Percentiles rank a stretch among this genome's conserved stretches.
Evolutionary conservation across 37 sponge, comb jelly and placozoan species (phyloP).

Genomic region (Trichoplax adhaerens): DNA sequence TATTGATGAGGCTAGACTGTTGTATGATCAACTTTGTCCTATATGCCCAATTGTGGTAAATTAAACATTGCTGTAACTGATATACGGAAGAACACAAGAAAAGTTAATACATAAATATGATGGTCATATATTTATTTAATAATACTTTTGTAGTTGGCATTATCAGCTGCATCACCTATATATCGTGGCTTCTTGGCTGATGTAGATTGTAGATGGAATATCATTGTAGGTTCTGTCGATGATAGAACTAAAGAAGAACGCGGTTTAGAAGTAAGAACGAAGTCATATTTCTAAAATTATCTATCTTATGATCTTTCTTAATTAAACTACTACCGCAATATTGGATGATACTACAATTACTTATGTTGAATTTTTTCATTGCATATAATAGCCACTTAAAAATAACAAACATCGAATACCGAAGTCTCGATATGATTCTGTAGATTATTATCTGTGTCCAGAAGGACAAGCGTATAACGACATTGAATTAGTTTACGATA

Average conservation of each 20-base stretch:
- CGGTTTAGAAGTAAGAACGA: conserved; percentile 29
- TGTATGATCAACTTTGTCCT: conserved; percentile 83
- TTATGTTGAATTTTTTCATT: no score
- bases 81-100: conserved; percentile 12
- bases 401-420: conserved; percentile 13
- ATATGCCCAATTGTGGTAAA: conserved; percentile 74
- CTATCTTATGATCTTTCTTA: no score
- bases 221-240: conserved; percentile 69
- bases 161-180: conserved; percentile 66
- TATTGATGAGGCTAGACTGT: conserved; percentile 50
- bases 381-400: conserved; percentile 6
- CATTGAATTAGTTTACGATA: conserved; percentile 27
- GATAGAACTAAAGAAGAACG: conserved; percentile 80
- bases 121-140: background rate
- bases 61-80: conserved; percentile 3
- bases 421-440: conserved; percentile 18
- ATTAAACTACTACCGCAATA: no score
- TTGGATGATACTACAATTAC: no score
- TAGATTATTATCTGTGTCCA: conserved; percentile 52
- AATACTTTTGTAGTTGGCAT: conserved; percentile 39
- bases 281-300: no score
- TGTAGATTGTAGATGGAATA: conserved; percentile 61
- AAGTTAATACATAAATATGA: background rate
- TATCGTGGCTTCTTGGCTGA: conserved; percentile 73
- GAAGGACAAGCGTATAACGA: conserved; percentile 57